Conservation (phyloP, 2,113 vertebrate species). For the Psilopogon haemacephalus region DNA sequence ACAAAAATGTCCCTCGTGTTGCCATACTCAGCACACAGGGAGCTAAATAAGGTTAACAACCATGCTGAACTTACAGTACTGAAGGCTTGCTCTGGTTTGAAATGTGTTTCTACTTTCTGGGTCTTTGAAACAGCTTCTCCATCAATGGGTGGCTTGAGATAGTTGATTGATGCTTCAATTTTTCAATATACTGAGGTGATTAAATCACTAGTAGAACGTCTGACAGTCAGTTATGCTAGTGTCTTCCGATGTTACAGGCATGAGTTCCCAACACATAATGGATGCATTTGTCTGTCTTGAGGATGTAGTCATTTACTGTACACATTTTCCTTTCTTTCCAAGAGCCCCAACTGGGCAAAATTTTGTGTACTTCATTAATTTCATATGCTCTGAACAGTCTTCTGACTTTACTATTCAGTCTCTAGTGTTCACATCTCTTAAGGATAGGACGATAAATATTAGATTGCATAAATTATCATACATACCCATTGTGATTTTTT, state of each 20-base stretch:
- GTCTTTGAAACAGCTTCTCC: neutral
- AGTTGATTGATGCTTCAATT: neutral
- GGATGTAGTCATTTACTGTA: neutral
- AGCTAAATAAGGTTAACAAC: neutral
- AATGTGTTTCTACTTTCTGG: neutral
- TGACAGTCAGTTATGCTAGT: neutral
- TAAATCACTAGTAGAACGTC: neutral
- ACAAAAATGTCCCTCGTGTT: conserved; percentile 52
- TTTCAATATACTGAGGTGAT: neutral
- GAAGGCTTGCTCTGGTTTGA: neutral
- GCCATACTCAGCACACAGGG: neutral
- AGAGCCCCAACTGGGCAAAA: neutral
- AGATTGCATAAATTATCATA: conserved; percentile 16
- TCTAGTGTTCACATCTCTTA: neutral
- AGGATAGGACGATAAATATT: conserved; percentile 7
- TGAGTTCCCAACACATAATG: neutral
- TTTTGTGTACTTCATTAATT: neutral
- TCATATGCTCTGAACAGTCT: neutral
- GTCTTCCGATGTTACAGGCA: neutral
- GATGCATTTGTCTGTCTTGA: neutral
- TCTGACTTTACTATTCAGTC: neutral
- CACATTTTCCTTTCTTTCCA: neutral
- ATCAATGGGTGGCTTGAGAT: neutral
- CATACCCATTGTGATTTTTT: neutral
- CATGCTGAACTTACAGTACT: neutral